Evolutionary conservation across 2,113 vertebrate genomes (phyloP).

Genomic region (Catharus fuscescens): DNA sequence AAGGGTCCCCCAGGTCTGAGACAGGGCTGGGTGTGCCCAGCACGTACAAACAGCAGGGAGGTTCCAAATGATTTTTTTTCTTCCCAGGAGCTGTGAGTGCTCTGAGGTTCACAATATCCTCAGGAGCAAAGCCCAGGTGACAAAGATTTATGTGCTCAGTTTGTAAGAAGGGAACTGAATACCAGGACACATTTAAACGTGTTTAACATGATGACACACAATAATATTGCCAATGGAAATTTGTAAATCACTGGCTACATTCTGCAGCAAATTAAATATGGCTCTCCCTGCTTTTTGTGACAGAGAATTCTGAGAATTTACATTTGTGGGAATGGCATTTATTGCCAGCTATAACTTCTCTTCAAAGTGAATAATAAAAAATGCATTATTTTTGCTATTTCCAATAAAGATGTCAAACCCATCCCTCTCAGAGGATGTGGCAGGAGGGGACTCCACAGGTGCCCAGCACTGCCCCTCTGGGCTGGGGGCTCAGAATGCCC

Average conservation of each 20-base stretch:
- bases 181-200: background rate
- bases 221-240: background rate
- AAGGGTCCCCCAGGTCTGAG: background rate
- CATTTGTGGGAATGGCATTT: background rate
- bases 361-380: background rate
- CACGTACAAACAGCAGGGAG: background rate
- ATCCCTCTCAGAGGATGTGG: background rate
- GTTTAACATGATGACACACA: background rate
- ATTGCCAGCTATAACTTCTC: background rate
- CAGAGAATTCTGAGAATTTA: background rate
- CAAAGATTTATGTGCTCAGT: background rate
- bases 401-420: constrained; percentile 7
- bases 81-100: background rate
- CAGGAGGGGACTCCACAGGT: background rate
- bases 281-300: background rate
- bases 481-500: background rate
- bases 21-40: background rate
- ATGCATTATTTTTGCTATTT: background rate
- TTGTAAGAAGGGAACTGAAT: background rate
- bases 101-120: background rate
- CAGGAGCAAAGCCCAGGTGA: background rate
- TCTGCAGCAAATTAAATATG: background rate
- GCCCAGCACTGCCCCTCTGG: too few species aligned
- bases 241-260: background rate
- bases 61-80: background rate